Percentiles rank a stretch among this genome's conserved stretches.
Conservation (phyloP, 1,140 invertebrate species). For the Scaptomyza hsui region DNA sequence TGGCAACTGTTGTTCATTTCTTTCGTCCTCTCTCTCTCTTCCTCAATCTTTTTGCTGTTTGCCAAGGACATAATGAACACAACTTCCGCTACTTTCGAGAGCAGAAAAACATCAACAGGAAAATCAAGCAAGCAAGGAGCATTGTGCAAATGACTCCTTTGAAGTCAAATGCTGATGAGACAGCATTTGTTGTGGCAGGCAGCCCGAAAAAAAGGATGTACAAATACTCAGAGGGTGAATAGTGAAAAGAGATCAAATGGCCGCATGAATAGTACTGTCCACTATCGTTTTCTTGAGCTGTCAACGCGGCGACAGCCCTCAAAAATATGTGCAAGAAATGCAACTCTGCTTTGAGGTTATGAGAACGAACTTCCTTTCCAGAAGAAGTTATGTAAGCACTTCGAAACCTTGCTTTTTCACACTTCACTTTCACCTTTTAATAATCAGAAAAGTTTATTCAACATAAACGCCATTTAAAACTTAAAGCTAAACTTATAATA, state of each 20-base stretch:
- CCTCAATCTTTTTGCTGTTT: slow-evolving; percentile 39
- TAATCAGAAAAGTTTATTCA: not conserved
- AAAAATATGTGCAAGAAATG: not conserved
- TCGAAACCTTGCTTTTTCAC: too few species aligned
- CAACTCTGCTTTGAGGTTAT: too few species aligned
- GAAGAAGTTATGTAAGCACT: too few species aligned
- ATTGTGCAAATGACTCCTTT: slow-evolving; percentile 77
- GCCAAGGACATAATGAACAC: slow-evolving; percentile 77
- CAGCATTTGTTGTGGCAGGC: slow-evolving; percentile 69
- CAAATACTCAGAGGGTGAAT: slow-evolving; percentile 23
- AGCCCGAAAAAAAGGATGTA: slow-evolving; percentile 63
- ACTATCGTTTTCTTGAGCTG: slow-evolving; percentile 13
- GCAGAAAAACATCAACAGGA: slow-evolving; percentile 16
- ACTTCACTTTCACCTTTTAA: too few species aligned
- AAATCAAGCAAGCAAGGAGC: slow-evolving; percentile 20
- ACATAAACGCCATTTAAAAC: too few species aligned
- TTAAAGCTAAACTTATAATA: not conserved
- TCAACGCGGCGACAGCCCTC: not conserved
- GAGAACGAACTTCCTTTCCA: too few species aligned
- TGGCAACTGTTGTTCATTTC: slow-evolving; percentile 45
- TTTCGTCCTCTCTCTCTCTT: slow-evolving; percentile 15
- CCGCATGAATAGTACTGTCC: slow-evolving; percentile 25
- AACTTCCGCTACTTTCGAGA: slow-evolving; percentile 63
- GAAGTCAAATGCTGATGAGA: slow-evolving; percentile 77
- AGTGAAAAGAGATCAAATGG: slow-evolving; percentile 24